Evolutionary conservation across 2,797 vertebrate species (phyloP).

Genomic region (Hypotaenidia okinawae): DNA sequence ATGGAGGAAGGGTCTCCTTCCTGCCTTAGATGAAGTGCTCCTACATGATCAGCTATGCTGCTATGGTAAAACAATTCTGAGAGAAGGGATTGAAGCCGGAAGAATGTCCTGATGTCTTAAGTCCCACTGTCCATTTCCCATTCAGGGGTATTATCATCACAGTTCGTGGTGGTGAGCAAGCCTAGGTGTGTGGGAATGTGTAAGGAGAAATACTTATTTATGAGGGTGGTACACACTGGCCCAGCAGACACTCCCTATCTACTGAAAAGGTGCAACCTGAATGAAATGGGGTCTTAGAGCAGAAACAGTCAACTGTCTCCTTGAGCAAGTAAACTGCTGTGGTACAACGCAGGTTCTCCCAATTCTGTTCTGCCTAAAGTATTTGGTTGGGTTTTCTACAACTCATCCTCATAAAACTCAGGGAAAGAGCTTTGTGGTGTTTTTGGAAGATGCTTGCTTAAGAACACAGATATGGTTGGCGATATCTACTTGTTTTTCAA

Average conservation of each 20-base stretch:
- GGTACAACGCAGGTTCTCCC: neutral
- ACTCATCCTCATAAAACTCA: neutral
- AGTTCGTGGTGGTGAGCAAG: neutral
- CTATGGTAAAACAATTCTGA: neutral
- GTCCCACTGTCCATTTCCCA: neutral
- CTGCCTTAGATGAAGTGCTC: rapidly evolving
- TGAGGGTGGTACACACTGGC: neutral
- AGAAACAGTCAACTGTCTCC: neutral
- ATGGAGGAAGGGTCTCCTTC: neutral
- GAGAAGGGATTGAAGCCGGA: neutral
- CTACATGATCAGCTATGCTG: neutral
- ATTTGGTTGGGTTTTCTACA: neutral
- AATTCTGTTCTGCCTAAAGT: neutral
- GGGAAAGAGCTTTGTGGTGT: neutral
- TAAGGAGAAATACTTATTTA: neutral
- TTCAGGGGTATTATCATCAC: neutral
- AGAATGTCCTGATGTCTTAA: neutral
- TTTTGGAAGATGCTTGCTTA: neutral
- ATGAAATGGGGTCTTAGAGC: neutral
- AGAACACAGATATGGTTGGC: neutral
- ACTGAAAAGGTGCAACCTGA: neutral
- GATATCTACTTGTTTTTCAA: neutral
- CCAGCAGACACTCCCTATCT: neutral
- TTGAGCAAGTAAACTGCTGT: neutral
- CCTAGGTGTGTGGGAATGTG: neutral